Evolutionary conservation across 2,113 vertebrate species (phyloP).

Genomic region (Equus quagga): DNA sequence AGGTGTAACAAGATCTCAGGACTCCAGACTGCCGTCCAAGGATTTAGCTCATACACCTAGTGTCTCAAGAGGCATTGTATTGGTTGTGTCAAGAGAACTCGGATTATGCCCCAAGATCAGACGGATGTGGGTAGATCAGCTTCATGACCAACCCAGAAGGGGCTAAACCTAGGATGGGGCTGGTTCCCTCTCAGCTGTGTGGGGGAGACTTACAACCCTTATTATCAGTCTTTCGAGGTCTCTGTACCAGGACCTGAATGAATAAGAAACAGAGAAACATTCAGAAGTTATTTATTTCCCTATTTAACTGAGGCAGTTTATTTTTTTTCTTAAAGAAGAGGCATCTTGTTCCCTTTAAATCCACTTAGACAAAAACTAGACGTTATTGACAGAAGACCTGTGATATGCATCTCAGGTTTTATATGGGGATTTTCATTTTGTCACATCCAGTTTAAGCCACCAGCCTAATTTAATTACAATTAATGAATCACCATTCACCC

Average conservation of each 20-base stretch:
- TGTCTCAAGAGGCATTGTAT: background rate
- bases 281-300: constrained; percentile 74
- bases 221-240: background rate
- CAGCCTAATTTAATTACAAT: constrained; percentile 89
- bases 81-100: background rate
- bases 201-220: background rate
- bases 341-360: constrained; percentile 74
- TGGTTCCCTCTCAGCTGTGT: background rate
- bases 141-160: background rate
- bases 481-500: constrained; percentile 90
- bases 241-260: background rate
- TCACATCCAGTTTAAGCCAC: constrained; percentile 85
- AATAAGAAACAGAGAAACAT: constrained; percentile 66
- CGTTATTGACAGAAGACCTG: constrained; percentile 76
- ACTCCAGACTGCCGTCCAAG: background rate
- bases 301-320: constrained; percentile 54
- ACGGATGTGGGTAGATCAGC: background rate
- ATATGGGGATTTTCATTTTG: constrained; percentile 85
- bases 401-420: constrained; percentile 81
- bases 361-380: constrained; percentile 75
- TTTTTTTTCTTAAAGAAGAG: constrained; percentile 59
- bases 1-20: background rate
- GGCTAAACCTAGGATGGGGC: background rate
- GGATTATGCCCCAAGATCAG: background rate
- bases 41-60: background rate